phyloP scores from a whole-genome alignment of 92 coral and sea anemone species.

The Palythoa grandiflora region DNA sequence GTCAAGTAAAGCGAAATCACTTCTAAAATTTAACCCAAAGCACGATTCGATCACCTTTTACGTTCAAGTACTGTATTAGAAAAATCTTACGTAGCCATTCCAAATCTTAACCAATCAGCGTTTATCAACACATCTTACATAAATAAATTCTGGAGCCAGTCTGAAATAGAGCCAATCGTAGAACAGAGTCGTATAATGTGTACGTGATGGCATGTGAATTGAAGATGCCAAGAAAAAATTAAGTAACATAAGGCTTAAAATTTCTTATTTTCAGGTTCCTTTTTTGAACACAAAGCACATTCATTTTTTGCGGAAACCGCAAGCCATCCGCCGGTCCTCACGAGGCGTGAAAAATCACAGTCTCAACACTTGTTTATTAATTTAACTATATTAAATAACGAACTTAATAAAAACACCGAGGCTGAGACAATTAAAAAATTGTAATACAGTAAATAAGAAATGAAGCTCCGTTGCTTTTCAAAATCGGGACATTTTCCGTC shows the following conservation, averaged over 20 bases:
- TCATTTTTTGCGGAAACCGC: too few relatives aligned
- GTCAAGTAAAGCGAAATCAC: background rate
- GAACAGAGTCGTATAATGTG: background rate
- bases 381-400: too few relatives aligned
- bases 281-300: background rate
- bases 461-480: too few relatives aligned
- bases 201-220: background rate
- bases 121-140: background rate
- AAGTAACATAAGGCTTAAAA: background rate
- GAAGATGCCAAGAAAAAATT: background rate
- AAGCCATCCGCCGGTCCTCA: too few relatives aligned
- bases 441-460: too few relatives aligned
- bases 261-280: background rate
- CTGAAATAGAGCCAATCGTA: background rate
- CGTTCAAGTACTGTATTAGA: background rate
- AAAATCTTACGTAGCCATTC: background rate
- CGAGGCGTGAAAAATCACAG: too few relatives aligned
- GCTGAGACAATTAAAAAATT: too few relatives aligned
- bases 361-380: too few relatives aligned
- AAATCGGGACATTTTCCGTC: too few relatives aligned
- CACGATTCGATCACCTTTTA: too few relatives aligned
- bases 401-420: too few relatives aligned
- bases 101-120: background rate
- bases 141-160: background rate
- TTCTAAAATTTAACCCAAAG: background rate